Evolutionary conservation across 1,140 invertebrate genomes (phyloP).

Genomic region (Babylonia areolata): DNA sequence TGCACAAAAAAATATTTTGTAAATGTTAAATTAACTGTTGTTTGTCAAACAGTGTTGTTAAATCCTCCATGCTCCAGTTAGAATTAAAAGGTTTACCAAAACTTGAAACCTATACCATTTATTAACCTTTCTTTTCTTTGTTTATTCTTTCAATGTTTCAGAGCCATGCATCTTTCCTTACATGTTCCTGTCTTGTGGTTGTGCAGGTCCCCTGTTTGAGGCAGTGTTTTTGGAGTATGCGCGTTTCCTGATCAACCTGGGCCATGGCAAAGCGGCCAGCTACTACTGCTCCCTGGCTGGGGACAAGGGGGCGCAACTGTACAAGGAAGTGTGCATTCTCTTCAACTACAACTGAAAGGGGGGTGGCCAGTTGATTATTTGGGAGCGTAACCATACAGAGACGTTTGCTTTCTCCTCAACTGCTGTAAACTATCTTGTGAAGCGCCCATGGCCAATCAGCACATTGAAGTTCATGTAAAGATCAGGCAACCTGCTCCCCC

Average conservation of each 20-base stretch:
- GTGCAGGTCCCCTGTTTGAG: constrained; percentile 69
- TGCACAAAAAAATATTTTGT: too few species aligned
- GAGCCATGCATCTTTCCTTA: not conserved
- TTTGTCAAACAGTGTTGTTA: too few species aligned
- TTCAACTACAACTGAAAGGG: constrained; percentile 68
- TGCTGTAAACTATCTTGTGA: too few species aligned
- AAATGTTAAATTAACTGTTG: too few species aligned
- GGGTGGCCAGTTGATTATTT: constrained; percentile 71
- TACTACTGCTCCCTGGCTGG: constrained; percentile 72
- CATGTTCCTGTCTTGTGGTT: not conserved
- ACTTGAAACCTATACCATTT: too few species aligned
- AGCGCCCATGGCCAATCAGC: too few species aligned
- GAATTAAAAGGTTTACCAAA: too few species aligned
- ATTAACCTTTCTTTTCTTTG: too few species aligned
- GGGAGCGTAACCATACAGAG: constrained; percentile 71
- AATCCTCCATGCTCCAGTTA: too few species aligned
- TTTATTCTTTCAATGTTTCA: too few species aligned
- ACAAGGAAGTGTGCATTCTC: constrained; percentile 73
- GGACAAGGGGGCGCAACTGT: constrained; percentile 70
- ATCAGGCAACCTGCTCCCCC: too few species aligned
- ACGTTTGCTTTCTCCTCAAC: constrained; percentile 71
- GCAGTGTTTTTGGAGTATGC: constrained; percentile 75
- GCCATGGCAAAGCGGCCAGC: constrained; percentile 67
- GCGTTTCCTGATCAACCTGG: constrained; percentile 69
- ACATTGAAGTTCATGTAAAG: not conserved